Conservation (phyloP, 1,140 invertebrate genomes). For the Halesus radiatus region DNA sequence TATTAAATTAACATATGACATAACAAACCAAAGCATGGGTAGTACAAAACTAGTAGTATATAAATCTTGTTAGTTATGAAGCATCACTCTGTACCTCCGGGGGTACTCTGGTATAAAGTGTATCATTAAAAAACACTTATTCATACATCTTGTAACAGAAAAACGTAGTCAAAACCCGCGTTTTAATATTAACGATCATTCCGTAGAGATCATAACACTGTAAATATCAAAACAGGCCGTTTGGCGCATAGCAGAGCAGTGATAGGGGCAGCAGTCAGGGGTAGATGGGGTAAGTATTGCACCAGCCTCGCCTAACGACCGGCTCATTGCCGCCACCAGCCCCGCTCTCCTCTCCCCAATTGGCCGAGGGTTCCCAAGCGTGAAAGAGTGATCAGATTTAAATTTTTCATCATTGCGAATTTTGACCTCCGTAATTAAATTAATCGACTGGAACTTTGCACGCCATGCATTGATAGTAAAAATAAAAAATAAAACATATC, state of each 20-base stretch:
- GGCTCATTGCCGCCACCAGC: background rate
- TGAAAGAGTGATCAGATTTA: constrained; percentile 6
- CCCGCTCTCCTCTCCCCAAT: background rate
- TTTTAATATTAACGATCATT: too few relatives aligned
- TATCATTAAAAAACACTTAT: too few relatives aligned
- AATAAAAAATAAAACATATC: background rate
- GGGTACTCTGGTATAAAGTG: too few relatives aligned
- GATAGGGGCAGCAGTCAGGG: background rate
- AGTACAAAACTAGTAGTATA: too few relatives aligned
- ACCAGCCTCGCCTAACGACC: background rate
- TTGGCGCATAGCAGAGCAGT: background rate
- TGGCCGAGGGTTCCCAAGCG: background rate
- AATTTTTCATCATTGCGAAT: background rate
- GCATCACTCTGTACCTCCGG: too few relatives aligned
- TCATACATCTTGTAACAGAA: too few relatives aligned
- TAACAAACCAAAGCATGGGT: too few relatives aligned
- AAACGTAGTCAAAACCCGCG: too few relatives aligned
- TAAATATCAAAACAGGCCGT: too few relatives aligned
- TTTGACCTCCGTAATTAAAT: background rate
- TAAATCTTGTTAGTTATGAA: too few relatives aligned
- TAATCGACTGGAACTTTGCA: background rate
- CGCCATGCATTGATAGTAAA: background rate
- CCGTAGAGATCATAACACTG: too few relatives aligned
- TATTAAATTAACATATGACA: too few relatives aligned
- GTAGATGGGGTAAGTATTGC: background rate